Conservation (phyloP, 2,113 vertebrate species). For the Chaetodon auriga region DNA sequence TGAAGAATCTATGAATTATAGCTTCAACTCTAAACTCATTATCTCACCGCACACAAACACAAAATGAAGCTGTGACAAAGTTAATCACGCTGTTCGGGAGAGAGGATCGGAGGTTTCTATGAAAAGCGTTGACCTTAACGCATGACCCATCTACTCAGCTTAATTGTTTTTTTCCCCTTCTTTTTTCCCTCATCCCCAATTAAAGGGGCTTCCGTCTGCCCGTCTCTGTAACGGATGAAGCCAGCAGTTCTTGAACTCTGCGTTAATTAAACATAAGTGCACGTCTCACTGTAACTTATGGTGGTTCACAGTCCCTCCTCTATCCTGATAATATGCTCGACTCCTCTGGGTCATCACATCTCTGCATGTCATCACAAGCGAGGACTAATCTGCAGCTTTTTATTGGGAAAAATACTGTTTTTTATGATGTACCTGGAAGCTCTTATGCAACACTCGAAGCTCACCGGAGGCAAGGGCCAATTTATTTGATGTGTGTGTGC, state of each 20-base stretch:
- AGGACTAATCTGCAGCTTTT: constrained; percentile 35
- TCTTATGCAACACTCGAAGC: constrained; percentile 45
- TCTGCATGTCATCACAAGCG: constrained; percentile 49
- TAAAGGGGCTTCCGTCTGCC: constrained; percentile 71
- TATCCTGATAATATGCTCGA: constrained; percentile 55
- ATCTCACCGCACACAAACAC: constrained; percentile 65
- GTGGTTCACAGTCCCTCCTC: constrained; percentile 38
- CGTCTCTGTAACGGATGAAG: constrained; percentile 68
- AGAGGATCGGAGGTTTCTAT: constrained; percentile 58
- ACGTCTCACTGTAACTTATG: constrained; percentile 60
- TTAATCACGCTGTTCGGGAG: constrained; percentile 62
- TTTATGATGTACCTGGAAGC: constrained; percentile 51
- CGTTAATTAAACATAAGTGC: constrained; percentile 82
- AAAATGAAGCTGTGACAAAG: constrained; percentile 75
- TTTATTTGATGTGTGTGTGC: constrained; percentile 49
- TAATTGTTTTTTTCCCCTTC: constrained; percentile 50
- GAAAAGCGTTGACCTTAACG: constrained; percentile 76
- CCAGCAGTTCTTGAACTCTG: constrained; percentile 72
- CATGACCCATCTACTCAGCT: constrained; percentile 72
- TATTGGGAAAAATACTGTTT: constrained; percentile 28
- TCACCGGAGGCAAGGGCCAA: constrained; percentile 42
- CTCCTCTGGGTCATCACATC: constrained; percentile 52
- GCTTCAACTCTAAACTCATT: constrained; percentile 73
- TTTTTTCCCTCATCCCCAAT: constrained; percentile 71
- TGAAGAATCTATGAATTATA: constrained; percentile 60